Base-by-base conservation (phyloP, 2,797 vertebrate species). In the Monodelphis domestica region DNA sequence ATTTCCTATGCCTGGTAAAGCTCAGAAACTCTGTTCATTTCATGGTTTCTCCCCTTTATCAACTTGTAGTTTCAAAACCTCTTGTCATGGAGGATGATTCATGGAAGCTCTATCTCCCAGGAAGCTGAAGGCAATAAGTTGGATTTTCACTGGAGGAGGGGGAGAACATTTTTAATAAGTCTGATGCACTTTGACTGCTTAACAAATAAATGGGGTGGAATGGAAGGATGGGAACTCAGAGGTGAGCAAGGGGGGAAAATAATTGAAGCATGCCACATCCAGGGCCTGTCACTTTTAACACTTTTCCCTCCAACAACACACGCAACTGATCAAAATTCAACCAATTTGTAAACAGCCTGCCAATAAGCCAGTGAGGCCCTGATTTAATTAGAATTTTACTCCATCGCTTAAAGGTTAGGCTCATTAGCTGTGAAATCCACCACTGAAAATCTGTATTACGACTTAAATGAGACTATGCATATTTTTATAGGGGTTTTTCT, bases 371-470 rank as follows among this genome's bases (percentile, higher is more conserved):
- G 88, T 70, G 93, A 94, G 88, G 91, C 70, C 97, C 54, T 78
- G 95, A 98, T 97, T 98, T 98, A 96, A 97, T 98, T 70, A 98
- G 95, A 90, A 87, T 95, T 96, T 97, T 96, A 92, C 96, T 95
- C 92, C 97, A 96, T 92, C 93, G 45, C n/a, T 38, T 96, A 95
- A 96, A 91, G 93, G 96, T 95, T 97, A 95, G 95, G 0, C 1
- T 96, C 93, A 96, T 97, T 97, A 95, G 59, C 88, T 97, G 90
- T 90, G 96, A 98, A 98, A 97, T 91, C 95, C 89, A 2, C 78
- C 95, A 90, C 90, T 78, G 51, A 94, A 92, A 87, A 91, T 94
- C 96, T 97, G 56, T 92, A 91, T 97, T 96, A 90, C 94, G 93
- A 95, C 96, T 93, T 94, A 97, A 96, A 96, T 33, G 92, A 14